Base-by-base conservation (phyloP, 2,888 invertebrate genomes). In the Invenusta paracnida region DNA sequence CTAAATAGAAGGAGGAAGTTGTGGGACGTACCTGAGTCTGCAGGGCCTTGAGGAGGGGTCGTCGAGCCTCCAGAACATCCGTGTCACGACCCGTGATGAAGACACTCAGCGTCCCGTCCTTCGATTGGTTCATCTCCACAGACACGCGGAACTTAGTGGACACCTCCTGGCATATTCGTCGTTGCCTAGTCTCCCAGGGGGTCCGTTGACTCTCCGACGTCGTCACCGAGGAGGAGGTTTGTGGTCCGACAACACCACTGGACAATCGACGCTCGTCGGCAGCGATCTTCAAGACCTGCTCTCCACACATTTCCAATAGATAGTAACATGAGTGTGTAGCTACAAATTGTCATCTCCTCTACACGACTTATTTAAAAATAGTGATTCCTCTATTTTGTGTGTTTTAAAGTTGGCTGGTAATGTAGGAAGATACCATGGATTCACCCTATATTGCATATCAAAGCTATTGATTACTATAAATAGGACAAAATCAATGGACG, bases 11-110 rank as follows among this genome's bases (percentile, higher is more conserved):
- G n/a, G n/a, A n/a, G n/a, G n/a, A n/a, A n/a, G n/a, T n/a, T n/a
- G n/a, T n/a, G n/a, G n/a, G n/a, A n/a, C n/a, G n/a, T 82, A 84
- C 84, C 84, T 84, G 84, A 66, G 66, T 84, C 48, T 84, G 84
- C 2, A 84, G 67, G n/a, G 73, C 67, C 73, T 73, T 84, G 67
- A 67, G 67, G 0, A 84, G 67, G 2, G 28, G 67, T 29, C 73
- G 66, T 25, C 67, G 66, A n/a, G 84, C 66, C 48, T 84, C 84
- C 66, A 27, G 11, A 67, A 84, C 84, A 25, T 28, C 48, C 0
- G 2, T 25, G 13, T 84, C 73, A 67, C 73, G 84, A 1, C 84
- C 84, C 2, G 29, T 84, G 11, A 84, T 29, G 48, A 84, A 84
- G 28, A 84, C 84, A 23, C 28, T 73, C 2, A 84, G 67, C 25